Evolutionary conservation across 2,797 vertebrate genomes (phyloP), one percentile per base, ranked within the genome.

Genomic region (Xiphorhynchus erythropygius): DNA sequence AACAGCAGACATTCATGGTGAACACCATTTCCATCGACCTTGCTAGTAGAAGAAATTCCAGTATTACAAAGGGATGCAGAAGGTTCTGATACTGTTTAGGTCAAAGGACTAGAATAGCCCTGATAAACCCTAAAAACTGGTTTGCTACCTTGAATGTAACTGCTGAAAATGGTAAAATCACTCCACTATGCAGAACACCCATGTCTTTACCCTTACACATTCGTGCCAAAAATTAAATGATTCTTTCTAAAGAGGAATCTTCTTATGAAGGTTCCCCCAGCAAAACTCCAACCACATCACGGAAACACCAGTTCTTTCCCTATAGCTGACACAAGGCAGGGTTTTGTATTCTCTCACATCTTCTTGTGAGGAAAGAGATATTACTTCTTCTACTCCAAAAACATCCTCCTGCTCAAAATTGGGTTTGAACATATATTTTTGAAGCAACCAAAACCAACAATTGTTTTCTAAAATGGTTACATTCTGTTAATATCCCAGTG

Each of bases 361-460:
- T 69, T 50, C 4, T 5, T 1, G 3, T 8, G 19, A 90, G 46
- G 30, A 75, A 46, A 53, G 30, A 77, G 39, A n/a, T 30, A 1
- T 6, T 57, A 71, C 18, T 77, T 25, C 27, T 67, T 18, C 59
- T 25, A 42, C 21, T 56, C 33, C 68, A 59, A 77, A 69, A 25
- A 50, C n/a, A 14, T 71, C 24, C 23, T 47, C 39, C 59, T 37
- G 49, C 17, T 56, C 30, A 74, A 67, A 80, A 46, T 1, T 77
- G 11, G 1, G 0, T 44, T 53, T 55, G 22, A 90, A 78, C 1
- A 0, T 6, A 2, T 22, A 16, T 46, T 41, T 83, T 67, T 35
- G 24, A 93, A 37, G 32, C 55, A 76, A 84, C 87, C 15, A 68
- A 63, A 84, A 92, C 18, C 23, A 13, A 64, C 0, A 0, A 53